phyloP scores from a whole-genome alignment of 2,113 vertebrate genomes.

The Mobula hypostoma region DNA sequence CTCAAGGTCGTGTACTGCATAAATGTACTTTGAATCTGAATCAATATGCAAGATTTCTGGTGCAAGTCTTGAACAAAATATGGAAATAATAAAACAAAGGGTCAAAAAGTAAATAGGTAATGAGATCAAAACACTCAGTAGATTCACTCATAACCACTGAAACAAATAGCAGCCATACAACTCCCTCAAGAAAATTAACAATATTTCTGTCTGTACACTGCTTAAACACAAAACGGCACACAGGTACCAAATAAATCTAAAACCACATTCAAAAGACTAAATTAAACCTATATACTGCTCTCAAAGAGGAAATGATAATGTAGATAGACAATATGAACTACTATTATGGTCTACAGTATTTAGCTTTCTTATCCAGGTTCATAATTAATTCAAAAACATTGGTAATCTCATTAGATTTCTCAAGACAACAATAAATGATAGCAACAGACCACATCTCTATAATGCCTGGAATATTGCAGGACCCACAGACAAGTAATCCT shows the following conservation, averaged over 20 bases:
- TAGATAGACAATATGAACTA: conserved; percentile 86
- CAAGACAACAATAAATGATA: conserved; percentile 94
- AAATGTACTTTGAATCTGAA: neutral
- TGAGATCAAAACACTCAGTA: conserved; percentile 46
- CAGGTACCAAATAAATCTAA: conserved; percentile 67
- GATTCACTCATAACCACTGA: neutral
- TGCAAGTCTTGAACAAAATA: conserved; percentile 47
- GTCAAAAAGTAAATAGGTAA: conserved; percentile 43
- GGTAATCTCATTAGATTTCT: conserved; percentile 96
- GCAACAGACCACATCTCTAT: conserved; percentile 72
- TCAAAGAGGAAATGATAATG: conserved; percentile 77
- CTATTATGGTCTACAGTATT: conserved; percentile 67
- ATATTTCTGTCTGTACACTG: neutral
- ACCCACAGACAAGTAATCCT: conserved; percentile 51
- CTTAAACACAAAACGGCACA: conserved; percentile 7
- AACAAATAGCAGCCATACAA: neutral
- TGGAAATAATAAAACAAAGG: conserved; percentile 44
- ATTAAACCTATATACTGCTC: conserved; percentile 72
- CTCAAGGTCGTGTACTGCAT: too few species aligned
- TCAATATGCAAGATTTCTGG: conserved; percentile 46
- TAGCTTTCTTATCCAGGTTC: conserved; percentile 87
- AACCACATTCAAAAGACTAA: conserved; percentile 61
- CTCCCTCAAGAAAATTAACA: neutral
- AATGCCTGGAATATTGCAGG: conserved; percentile 50
- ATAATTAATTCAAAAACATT: conserved; percentile 99